Evolutionary conservation across 2,888 invertebrate species (phyloP).

Genomic region (Polyommatus iphigenia): DNA sequence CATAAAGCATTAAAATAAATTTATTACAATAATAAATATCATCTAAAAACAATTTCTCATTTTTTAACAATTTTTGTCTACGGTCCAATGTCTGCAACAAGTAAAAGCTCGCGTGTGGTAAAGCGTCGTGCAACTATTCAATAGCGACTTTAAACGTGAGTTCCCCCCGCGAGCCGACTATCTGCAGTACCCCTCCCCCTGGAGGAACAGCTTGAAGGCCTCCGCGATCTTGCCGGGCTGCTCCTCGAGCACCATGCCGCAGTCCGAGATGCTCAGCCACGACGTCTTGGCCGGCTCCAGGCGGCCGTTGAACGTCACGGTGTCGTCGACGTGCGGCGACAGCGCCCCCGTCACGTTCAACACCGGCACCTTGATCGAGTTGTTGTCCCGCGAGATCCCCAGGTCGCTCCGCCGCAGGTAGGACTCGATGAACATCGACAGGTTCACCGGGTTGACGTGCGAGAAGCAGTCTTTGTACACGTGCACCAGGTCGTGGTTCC

Average conservation of each 20-base stretch:
- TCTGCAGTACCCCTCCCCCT: constrained; percentile 98
- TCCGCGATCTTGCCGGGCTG: constrained; percentile 98
- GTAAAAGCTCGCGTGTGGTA: constrained; percentile 65
- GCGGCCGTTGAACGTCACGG: constrained; percentile 96
- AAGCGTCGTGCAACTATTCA: constrained; percentile 73
- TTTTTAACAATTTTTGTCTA: constrained; percentile 30
- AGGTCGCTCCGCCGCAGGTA: constrained; percentile 95
- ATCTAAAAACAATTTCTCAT: constrained; percentile 60
- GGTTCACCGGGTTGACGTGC: constrained; percentile 95
- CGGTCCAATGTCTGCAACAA: constrained; percentile 28
- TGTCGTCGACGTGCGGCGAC: constrained; percentile 98
- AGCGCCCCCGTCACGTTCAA: constrained; percentile 96
- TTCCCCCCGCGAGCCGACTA: constrained; percentile 56
- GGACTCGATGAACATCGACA: constrained; percentile 96
- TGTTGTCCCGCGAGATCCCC: constrained; percentile 84
- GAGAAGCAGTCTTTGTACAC: constrained; percentile 97
- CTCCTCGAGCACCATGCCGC: constrained; percentile 99
- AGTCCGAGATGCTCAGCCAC: constrained; percentile 99
- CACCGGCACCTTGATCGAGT: constrained; percentile 90
- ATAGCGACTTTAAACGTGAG: constrained; percentile 54
- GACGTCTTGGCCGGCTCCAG: constrained; percentile 97
- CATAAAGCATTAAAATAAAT: constrained; percentile 71
- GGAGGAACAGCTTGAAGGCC: constrained; percentile 97
- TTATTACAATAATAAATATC: constrained; percentile 64
- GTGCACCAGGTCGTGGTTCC: constrained; percentile 95